Evolutionary conservation across 2,888 invertebrate species (phyloP).

Genomic region (Drosophila subquinaria): DNA sequence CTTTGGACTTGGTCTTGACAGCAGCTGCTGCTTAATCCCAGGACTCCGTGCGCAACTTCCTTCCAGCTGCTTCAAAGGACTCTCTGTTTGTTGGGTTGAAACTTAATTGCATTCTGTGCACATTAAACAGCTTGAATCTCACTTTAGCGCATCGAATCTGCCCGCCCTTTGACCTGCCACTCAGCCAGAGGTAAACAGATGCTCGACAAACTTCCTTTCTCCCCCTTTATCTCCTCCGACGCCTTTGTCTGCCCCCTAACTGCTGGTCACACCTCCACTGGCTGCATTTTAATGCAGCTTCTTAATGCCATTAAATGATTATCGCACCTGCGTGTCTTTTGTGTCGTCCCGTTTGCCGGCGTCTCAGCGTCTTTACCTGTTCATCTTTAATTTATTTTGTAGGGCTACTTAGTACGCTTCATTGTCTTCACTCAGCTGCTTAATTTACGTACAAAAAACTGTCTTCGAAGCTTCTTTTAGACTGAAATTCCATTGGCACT

Average conservation of each 20-base stretch:
- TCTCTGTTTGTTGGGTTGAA: conserved; percentile 10
- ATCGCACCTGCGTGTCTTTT: conserved; percentile 65
- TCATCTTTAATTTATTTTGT: conserved; percentile 62
- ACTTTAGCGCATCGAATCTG: conserved; percentile 41
- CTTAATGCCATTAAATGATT: conserved; percentile 79
- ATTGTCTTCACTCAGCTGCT: conserved; percentile 53
- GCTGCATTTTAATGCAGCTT: conserved; percentile 63
- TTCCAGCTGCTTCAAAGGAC: neutral
- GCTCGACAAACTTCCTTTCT: conserved; percentile 5
- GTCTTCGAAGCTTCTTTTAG: neutral
- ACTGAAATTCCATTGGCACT: conserved; percentile 5
- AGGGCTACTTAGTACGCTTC: conserved; percentile 48
- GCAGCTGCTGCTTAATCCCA: conserved; percentile 20
- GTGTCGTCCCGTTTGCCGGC: conserved; percentile 2
- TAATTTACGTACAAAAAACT: conserved; percentile 34
- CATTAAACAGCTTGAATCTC: conserved; percentile 70
- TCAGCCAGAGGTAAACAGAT: conserved; percentile 30
- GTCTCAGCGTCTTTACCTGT: conserved; percentile 25
- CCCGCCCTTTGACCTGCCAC: conserved; percentile 21
- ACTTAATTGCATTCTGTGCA: conserved; percentile 64
- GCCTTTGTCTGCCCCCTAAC: conserved; percentile 2
- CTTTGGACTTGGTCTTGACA: conserved; percentile 14
- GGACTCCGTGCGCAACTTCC: conserved; percentile 1
- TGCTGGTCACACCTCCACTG: conserved; percentile 46
- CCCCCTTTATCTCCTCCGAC: conserved; percentile 7